A percentile compares a stretch with the other conserved stretches of the same genome.
Evolutionary conservation across 2,113 vertebrate genomes (phyloP).

Genomic region (Bolborhynchus lineola): DNA sequence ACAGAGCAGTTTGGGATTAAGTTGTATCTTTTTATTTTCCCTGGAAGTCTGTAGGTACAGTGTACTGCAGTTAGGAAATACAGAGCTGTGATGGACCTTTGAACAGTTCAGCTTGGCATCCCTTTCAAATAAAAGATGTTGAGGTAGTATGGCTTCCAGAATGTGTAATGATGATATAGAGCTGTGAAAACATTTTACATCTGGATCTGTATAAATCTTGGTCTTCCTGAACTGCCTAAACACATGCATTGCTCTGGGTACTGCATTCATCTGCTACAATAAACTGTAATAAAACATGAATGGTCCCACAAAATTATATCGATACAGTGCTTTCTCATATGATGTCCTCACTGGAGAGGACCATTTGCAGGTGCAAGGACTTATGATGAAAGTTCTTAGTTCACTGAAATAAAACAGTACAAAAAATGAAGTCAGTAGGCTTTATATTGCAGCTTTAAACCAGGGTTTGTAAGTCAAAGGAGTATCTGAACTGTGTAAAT

Average conservation of each 20-base stretch:
- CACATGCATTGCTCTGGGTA: background rate
- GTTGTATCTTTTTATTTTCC: background rate
- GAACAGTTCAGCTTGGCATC: background rate
- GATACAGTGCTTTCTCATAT: background rate
- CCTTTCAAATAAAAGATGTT: background rate
- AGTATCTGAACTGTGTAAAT: background rate
- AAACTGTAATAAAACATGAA: background rate
- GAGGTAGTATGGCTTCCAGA: background rate
- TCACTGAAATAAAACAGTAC: background rate
- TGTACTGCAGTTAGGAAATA: background rate
- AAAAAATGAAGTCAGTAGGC: background rate
- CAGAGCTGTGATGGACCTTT: background rate
- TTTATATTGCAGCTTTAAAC: background rate
- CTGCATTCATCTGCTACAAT: background rate
- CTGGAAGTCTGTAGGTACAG: background rate
- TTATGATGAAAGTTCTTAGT: background rate
- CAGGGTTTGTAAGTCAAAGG: background rate
- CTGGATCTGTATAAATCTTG: background rate
- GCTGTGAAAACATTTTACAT: background rate
- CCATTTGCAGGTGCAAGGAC: background rate
- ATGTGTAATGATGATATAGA: background rate
- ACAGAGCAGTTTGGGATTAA: background rate
- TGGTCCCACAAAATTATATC: background rate
- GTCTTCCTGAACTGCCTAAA: background rate
- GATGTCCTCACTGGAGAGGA: background rate